phyloP scores from a whole-genome alignment of 2,888 invertebrate species.

The Byasa hedistus region DNA sequence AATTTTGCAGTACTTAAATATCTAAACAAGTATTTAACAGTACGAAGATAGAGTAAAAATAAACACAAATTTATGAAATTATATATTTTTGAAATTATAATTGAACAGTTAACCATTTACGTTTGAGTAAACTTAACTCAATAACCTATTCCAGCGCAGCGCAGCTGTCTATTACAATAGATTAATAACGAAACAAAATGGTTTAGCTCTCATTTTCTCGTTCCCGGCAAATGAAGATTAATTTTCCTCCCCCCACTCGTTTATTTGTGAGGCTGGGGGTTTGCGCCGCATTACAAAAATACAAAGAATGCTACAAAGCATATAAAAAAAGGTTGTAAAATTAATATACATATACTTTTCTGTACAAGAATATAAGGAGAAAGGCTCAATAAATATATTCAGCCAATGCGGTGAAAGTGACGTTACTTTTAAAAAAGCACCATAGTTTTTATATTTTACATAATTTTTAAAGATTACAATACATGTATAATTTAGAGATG shows the following conservation, averaged over 20 bases:
- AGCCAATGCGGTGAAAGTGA: too few relatives aligned
- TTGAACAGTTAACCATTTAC: constrained; percentile 8
- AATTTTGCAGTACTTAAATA: too few relatives aligned
- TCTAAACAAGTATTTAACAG: too few relatives aligned
- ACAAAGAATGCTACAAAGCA: constrained; percentile 25
- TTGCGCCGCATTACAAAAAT: constrained; percentile 27
- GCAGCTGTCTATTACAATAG: constrained; percentile 20
- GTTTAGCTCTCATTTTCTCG: constrained; percentile 25
- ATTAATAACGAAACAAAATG: constrained; percentile 28
- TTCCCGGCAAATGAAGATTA: constrained; percentile 29
- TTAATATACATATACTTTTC: neutral
- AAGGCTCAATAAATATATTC: neutral
- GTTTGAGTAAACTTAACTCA: constrained; percentile 2
- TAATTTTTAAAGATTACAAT: too few relatives aligned
- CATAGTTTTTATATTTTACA: too few relatives aligned
- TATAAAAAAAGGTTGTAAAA: constrained; percentile 16
- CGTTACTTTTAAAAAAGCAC: too few relatives aligned
- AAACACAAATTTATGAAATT: too few relatives aligned
- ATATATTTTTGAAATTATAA: neutral
- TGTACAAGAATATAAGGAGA: neutral
- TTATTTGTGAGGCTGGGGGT: constrained; percentile 25
- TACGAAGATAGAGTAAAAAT: too few relatives aligned
- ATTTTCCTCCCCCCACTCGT: constrained; percentile 25
- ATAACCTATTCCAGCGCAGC: constrained; percentile 6
- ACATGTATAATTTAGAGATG: too few relatives aligned